Base-by-base conservation (phyloP, 2,888 invertebrate species). In the Eupithecia exiguata region DNA sequence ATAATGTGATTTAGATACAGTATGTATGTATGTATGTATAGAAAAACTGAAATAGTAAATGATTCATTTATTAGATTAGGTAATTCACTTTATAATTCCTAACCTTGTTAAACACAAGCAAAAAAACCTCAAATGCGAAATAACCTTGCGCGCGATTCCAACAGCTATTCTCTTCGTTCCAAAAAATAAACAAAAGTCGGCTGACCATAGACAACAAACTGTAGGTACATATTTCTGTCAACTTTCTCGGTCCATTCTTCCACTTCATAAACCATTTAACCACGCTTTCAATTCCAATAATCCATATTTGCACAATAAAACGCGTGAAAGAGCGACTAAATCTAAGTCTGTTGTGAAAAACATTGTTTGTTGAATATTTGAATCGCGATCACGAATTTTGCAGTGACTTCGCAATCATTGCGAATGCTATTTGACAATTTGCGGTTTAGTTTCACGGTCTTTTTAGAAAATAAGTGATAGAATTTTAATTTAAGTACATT, bases 271-370 rank as follows among this genome's bases (percentile, higher is more conserved):
- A 82, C 87, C 85, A 92, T 92, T 92, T 84, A n/a, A 83, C 70
- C 82, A 88, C 92, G 91, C 92, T 92, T 92, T 92, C 92, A 43
- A 85, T 87, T 83, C 84, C 81, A 83, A 86, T 83, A 82, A 75
- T 81, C 78, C 80, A 85, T 86, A 87, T 91, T 91, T 87, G 85
- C 79, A 87, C 84, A 89, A 89, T 86, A 82, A 87, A 84, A 82
- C 76, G 87, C 90, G 88, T 88, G 88, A 88, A 85, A 83, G 75
- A 65, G 40, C 38, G 83, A 82, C 80, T 40, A 77, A n/a, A 69
- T 9, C n/a, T 36, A 30, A 67, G 46, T 46, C 77, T 77, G 46
- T 66, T 38, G 66, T 66, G n/a, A 38, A 36, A 63, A 75, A 63
- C 49, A 58, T 36, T 71, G 49, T 71, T 76, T 71, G 74, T 67